Evolutionary conservation across 2,888 invertebrate genomes (phyloP).

Genomic region (Eledone cirrhosa): DNA sequence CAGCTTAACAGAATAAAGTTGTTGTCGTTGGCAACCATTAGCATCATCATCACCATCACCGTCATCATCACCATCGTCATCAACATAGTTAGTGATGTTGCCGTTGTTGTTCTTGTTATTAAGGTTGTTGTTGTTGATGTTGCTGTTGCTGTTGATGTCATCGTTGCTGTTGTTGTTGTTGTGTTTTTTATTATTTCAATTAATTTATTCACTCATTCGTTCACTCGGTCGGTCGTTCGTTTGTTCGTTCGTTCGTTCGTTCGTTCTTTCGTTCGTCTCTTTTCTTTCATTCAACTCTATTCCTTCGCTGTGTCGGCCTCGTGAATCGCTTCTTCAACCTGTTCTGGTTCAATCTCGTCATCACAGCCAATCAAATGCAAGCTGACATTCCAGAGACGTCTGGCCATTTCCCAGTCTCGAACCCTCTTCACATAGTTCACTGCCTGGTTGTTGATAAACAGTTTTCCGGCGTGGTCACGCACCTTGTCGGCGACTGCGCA

Average conservation of each 20-base stretch:
- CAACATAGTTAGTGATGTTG: too few relatives aligned
- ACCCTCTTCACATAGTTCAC: slow-evolving; percentile 40
- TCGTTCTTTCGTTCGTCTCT: background rate
- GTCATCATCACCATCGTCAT: too few relatives aligned
- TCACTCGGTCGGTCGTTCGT: too few relatives aligned
- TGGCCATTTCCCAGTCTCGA: slow-evolving; percentile 43
- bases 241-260: background rate
- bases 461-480: slow-evolving; percentile 50
- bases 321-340: slow-evolving; percentile 36
- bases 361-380: slow-evolving; percentile 47
- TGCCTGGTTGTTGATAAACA: slow-evolving; percentile 50
- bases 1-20: too few relatives aligned
- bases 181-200: too few relatives aligned
- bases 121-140: too few relatives aligned
- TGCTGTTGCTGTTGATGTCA: too few relatives aligned
- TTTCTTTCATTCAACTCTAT: background rate
- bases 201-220: too few relatives aligned
- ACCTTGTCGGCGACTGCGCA: slow-evolving; percentile 56
- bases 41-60: too few relatives aligned
- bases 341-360: slow-evolving; percentile 36
- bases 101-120: too few relatives aligned
- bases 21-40: too few relatives aligned
- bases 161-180: too few relatives aligned
- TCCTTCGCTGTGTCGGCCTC: slow-evolving; percentile 33
- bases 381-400: slow-evolving; percentile 51